Evolutionary conservation across 2,113 vertebrate species (phyloP), one percentile per base, ranked within the genome.

Genomic region (Conger conger): DNA sequence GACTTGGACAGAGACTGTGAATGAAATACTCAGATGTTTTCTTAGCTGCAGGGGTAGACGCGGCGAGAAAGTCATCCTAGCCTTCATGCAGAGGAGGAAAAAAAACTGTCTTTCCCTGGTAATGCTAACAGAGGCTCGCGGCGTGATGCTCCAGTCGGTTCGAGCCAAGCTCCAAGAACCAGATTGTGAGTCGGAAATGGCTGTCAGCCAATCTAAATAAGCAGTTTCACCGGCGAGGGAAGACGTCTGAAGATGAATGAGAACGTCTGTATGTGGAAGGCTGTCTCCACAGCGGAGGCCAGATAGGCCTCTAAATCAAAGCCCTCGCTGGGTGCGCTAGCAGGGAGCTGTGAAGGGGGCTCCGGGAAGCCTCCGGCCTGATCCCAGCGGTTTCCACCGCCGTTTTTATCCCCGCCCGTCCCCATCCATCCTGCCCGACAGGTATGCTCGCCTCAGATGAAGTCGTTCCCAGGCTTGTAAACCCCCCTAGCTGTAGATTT

Each of bases 11-110:
- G 23, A 1, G 18, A 78, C 80, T 87, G 88, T 94, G 92, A 95
- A 94, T 93, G 88, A 93, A 94, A 94, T 93, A 92, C 93, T 94
- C 90, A 94, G 90, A 86, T 78, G 90, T 83, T 86, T 68, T 45
- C 27, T 87, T 76, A 83, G 76, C 63, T 79, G 81, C 6, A 78
- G 30, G 87, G 37, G 38, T 3, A 36, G 45, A 30, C 40, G 37
- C 76, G 42, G 57, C 5, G 38, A 76, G n/a, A 76, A 23, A 83
- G 82, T 35, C 60, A 20, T 20, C 37, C 45, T 33, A 11, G 68
- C 27, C 36, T 27, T n/a, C 40, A 53, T 36, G 35, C 16, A 82
- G 81, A 63, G 81, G 81, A 73, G 54, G 37, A 16, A 45, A 82
- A 27, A 54, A 38, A 83, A 45, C 77, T 27, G 6, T 18, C 85